These are phyloP conservation scores for Drosophila asahinai DNA, from an alignment of 1,140 invertebrate genomes.

Conservation along the genomic window DNA sequence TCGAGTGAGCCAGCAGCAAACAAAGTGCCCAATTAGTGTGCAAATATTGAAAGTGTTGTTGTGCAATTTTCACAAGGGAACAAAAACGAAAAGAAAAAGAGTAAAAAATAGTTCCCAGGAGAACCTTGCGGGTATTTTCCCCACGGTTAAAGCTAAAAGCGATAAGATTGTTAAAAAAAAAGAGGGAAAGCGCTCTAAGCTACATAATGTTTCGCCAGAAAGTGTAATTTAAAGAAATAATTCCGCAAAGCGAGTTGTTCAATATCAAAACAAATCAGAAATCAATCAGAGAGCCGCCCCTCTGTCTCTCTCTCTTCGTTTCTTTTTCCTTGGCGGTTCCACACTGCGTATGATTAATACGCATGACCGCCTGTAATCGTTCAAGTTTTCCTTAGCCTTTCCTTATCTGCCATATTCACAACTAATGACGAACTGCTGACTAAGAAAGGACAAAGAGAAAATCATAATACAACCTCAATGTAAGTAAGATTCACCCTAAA, in stretches of 20 bases:
- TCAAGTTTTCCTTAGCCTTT: background rate
- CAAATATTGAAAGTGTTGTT: slow-evolving; percentile 79
- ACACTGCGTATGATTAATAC: slow-evolving; percentile 49
- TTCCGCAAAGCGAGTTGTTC: background rate
- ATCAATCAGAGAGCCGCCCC: slow-evolving; percentile 27
- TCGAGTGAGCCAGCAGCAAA: slow-evolving; percentile 49
- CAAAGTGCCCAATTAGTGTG: slow-evolving; percentile 78
- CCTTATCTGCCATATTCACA: slow-evolving; percentile 25
- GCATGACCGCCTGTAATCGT: slow-evolving; percentile 23
- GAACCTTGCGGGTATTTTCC: background rate
- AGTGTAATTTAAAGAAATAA: slow-evolving; percentile 23
- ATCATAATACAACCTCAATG: background rate
- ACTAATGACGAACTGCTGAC: slow-evolving; percentile 37
- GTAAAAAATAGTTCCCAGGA: slow-evolving; percentile 29
- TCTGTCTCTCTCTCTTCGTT: background rate
- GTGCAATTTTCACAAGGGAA: slow-evolving; percentile 39
- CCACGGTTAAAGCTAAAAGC: background rate
- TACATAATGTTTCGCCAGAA: slow-evolving; percentile 13
- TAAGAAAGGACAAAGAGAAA: slow-evolving; percentile 27
- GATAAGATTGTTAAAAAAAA: slow-evolving; percentile 45
- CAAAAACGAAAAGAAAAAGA: slow-evolving; percentile 6
- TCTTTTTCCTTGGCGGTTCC: background rate
- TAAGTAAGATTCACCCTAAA: background rate
- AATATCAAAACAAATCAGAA: slow-evolving; percentile 47
- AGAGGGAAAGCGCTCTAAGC: background rate